These are phyloP conservation scores for Syngnathus rostellatus DNA, from an alignment of 2,797 vertebrate genomes.

Conservation along the genomic window DNA sequence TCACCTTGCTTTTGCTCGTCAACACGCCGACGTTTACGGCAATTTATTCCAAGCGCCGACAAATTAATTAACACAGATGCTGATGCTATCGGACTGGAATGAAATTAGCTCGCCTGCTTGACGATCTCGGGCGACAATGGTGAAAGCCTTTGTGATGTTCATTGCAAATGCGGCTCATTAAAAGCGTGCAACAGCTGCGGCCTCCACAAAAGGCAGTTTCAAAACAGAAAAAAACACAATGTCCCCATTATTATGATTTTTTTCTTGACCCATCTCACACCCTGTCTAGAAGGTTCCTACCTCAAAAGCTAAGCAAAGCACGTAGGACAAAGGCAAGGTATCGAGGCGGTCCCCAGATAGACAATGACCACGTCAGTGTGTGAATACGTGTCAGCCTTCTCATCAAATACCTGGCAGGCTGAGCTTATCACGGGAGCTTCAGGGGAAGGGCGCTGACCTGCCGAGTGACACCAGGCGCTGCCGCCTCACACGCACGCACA, in stretches of 20 bases:
- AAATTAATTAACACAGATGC: constrained; percentile 33
- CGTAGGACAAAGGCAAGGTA: constrained; percentile 37
- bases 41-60: constrained; percentile 1
- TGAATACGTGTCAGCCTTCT: constrained; percentile 33
- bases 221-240: not conserved
- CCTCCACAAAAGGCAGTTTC: not conserved
- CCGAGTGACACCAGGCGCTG: constrained; percentile 57
- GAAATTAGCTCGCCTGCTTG: constrained; percentile 25
- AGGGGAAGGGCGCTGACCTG: constrained; percentile 71
- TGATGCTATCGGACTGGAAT: constrained; percentile 33
- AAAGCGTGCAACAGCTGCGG: constrained; percentile 29
- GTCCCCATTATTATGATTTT: not conserved
- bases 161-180: constrained; percentile 50
- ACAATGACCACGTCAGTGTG: constrained; percentile 43
- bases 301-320: not conserved
- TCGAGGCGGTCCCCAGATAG: constrained; percentile 64
- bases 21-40: not conserved
- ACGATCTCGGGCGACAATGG: constrained; percentile 27
- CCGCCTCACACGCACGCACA: constrained; percentile 24
- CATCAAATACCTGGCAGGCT: constrained; percentile 65
- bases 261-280: not conserved
- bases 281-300: not conserved
- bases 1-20: not conserved
- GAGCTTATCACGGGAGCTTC: constrained; percentile 78
- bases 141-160: constrained; percentile 32